These are phyloP conservation scores for Lanistes nyassanus DNA, from an alignment of 1,140 invertebrate genomes.

Conservation along the genomic window DNA sequence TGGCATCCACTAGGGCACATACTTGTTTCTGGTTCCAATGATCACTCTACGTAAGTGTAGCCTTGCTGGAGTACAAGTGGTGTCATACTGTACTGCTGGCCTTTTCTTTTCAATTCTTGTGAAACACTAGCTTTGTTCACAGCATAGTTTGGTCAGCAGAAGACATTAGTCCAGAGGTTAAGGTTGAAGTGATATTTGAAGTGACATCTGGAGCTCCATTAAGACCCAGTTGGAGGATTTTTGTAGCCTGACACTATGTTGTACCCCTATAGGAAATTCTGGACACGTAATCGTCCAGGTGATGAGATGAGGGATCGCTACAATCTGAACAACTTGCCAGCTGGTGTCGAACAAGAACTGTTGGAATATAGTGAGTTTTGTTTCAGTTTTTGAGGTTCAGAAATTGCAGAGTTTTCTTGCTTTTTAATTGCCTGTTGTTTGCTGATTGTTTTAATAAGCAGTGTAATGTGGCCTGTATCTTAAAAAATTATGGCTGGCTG, in stretches of 20 bases:
- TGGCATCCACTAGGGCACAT: slow-evolving; percentile 99
- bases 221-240: background rate
- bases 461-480: no score
- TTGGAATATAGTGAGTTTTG: slow-evolving; percentile 55
- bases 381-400: no score
- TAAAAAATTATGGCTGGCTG: no score
- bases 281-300: slow-evolving; percentile 98
- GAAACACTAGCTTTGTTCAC: no score
- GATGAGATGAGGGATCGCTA: slow-evolving; percentile 96
- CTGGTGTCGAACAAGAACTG: slow-evolving; percentile 71
- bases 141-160: no score
- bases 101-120: no score
- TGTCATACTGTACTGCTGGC: no score
- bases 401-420: no score
- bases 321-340: slow-evolving; percentile 87
- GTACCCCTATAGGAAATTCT: slow-evolving; percentile 83
- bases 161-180: no score
- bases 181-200: no score
- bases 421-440: no score
- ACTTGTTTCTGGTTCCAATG: slow-evolving; percentile 96
- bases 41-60: slow-evolving; percentile 82
- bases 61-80: background rate
- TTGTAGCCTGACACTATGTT: background rate
- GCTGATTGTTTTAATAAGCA: no score
- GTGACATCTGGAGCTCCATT: background rate